phyloP scores from a whole-genome alignment of 1,140 invertebrate genomes.

The Harlomillsia oculata region DNA sequence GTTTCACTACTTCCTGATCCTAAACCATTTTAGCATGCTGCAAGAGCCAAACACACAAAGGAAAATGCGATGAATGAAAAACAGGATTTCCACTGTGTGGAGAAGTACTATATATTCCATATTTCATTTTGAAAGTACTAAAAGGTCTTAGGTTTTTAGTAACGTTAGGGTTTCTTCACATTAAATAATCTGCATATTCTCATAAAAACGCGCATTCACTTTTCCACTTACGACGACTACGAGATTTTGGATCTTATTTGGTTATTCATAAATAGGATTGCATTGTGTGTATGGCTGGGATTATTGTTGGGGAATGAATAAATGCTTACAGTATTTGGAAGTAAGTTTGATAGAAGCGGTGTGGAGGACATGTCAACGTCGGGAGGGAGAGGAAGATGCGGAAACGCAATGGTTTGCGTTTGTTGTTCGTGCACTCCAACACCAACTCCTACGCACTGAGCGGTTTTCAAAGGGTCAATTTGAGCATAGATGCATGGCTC shows the following conservation, averaged over 20 bases:
- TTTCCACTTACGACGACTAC: no score
- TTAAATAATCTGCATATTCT: not conserved
- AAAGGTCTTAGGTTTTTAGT: no score
- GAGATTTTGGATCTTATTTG: no score
- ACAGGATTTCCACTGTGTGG: no score
- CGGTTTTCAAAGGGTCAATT: conserved; percentile 43
- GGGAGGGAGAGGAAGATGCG: conserved; percentile 23
- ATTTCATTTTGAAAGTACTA: no score
- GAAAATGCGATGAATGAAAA: no score
- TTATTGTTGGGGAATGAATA: not conserved
- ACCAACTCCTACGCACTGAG: not conserved
- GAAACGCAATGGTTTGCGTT: conserved; percentile 35
- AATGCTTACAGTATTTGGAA: conserved; percentile 36
- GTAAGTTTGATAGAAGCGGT: conserved; percentile 16
- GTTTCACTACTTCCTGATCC: no score
- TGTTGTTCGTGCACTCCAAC: conserved; percentile 35
- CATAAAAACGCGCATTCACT: no score
- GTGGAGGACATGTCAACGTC: conserved; percentile 28
- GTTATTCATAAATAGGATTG: no score
- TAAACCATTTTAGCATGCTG: no score
- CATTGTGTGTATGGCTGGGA: not conserved
- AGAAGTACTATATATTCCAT: no score
- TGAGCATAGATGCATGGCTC: conserved; percentile 54
- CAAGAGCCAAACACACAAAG: no score
- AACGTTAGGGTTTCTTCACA: not conserved